Conservation (phyloP, 2,888 invertebrate genomes). For the Rhyacophila evoluta region DNA sequence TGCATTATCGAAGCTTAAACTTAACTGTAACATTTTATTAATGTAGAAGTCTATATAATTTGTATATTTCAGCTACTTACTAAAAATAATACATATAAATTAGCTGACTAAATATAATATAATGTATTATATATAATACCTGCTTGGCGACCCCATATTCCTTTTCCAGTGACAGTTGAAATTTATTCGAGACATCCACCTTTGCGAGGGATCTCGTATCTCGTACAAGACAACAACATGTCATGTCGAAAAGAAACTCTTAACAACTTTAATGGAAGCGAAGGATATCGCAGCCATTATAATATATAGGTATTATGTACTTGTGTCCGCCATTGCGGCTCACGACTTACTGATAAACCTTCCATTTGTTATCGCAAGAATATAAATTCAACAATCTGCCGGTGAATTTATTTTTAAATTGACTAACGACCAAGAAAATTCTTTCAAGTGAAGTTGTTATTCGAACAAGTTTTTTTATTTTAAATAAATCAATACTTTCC, state of each 20-base stretch:
- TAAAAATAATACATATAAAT: too few relatives aligned
- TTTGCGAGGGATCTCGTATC: conserved; percentile 20
- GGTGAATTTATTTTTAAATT: neutral
- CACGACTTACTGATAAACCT: conserved; percentile 18
- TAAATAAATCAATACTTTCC: too few relatives aligned
- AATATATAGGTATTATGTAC: neutral
- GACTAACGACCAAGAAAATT: neutral
- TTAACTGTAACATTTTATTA: too few relatives aligned
- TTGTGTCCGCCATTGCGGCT: neutral
- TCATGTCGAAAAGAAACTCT: conserved; percentile 4
- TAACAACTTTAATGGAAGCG: conserved; percentile 15
- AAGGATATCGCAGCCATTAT: conserved; percentile 8
- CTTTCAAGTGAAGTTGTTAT: too few relatives aligned
- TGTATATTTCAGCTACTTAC: too few relatives aligned
- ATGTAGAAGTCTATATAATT: too few relatives aligned
- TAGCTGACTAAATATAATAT: too few relatives aligned
- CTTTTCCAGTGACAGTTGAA: conserved; percentile 43
- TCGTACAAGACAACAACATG: conserved; percentile 5
- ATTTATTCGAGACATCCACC: conserved; percentile 46
- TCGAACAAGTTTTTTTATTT: too few relatives aligned
- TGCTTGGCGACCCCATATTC: conserved; percentile 25
- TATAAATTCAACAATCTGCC: neutral
- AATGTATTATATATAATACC: too few relatives aligned
- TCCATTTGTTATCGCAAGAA: conserved; percentile 9
- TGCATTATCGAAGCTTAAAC: too few relatives aligned